A percentile compares a stretch with the other conserved stretches of the same genome.
phyloP scores from a whole-genome alignment of 2,797 vertebrate genomes.

The Ctenopoma multispine region DNA sequence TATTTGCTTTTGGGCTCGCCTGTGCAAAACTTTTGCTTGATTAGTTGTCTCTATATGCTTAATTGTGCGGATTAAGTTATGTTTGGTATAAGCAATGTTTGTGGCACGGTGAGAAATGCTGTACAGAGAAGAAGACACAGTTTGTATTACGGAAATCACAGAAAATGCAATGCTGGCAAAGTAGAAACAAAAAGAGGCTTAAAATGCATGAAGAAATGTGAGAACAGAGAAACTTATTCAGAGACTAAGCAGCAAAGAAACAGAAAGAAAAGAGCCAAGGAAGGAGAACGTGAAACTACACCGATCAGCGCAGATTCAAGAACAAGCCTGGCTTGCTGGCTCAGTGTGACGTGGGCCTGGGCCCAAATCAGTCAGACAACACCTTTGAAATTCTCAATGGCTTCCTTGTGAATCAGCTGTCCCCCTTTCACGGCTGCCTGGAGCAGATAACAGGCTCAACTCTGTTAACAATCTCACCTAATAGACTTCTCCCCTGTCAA shows the following conservation, averaged over 20 bases:
- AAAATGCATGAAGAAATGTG: constrained; percentile 62
- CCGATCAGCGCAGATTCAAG: constrained; percentile 79
- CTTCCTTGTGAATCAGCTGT: constrained; percentile 83
- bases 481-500: constrained; percentile 88
- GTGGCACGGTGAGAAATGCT: constrained; percentile 50
- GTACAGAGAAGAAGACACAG: constrained; percentile 40
- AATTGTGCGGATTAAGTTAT: constrained; percentile 74
- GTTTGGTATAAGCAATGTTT: constrained; percentile 60
- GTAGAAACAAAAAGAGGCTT: constrained; percentile 68
- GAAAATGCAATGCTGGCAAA: constrained; percentile 71
- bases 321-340: constrained; percentile 66
- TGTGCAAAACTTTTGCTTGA: constrained; percentile 61
- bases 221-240: constrained; percentile 44
- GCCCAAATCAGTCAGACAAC: constrained; percentile 84
- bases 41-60: constrained; percentile 65
- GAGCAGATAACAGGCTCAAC: constrained; percentile 85
- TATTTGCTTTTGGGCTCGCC: constrained; percentile 69
- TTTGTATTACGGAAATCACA: constrained; percentile 46
- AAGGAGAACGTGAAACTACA: constrained; percentile 62
- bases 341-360: constrained; percentile 70
- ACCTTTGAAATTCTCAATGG: constrained; percentile 87
- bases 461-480: constrained; percentile 88
- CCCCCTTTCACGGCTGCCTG: constrained; percentile 84
- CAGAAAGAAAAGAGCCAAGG: constrained; percentile 31
- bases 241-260: constrained; percentile 29